Base-by-base conservation (phyloP, 2,888 invertebrate genomes). In the Chloromyia formosa region DNA sequence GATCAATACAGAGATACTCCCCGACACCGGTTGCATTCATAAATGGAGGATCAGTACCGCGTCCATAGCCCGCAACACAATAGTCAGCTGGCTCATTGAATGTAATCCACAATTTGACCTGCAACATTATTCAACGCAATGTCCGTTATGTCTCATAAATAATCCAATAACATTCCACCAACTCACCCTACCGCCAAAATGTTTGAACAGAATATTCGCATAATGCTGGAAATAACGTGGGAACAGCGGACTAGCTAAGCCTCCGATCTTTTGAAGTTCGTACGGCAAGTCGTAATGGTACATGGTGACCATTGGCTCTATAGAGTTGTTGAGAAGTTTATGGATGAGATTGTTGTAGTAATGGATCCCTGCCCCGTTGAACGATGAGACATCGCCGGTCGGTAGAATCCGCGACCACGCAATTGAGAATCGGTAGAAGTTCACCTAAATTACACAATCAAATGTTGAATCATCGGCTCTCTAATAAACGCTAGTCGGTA, bases 261-360 rank as follows among this genome's bases (percentile, higher is more conserved):
- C 90, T 4, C 89, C 90, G n/a, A 72, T 76, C 0, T 88, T 86
- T 78, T 88, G 88, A 0, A 90, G 81, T 61, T 84, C 84, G 75
- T 87, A 85, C 0, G 88, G 89, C 54, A 88, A 80, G 78, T 89
- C 89, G 86, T 87, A 88, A 75, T 89, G 88, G 79, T 86, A 88
- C 42, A 89, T 81, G 0, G 88, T 88, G 80, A 90, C 84, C 82
- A 89, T 83, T 0, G 92, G 92, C 66, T 84, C 82, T 74, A 93
- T 91, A 60, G 87, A 88, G 78, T 88, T 88, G 49, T 85, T 86
- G 0, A 90, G 76, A 77, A 93, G 86, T 80, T 88, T 89, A 79
- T 91, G 82, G 71, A 92, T 90, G 7, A 91, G 83, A 76, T 87
- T 86, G 77, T 90, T 89, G 82, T 93, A 93, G 82, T 92, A 91